phyloP scores from a whole-genome alignment of 2,888 invertebrate species.

The Trypoxylon attenuatum region DNA sequence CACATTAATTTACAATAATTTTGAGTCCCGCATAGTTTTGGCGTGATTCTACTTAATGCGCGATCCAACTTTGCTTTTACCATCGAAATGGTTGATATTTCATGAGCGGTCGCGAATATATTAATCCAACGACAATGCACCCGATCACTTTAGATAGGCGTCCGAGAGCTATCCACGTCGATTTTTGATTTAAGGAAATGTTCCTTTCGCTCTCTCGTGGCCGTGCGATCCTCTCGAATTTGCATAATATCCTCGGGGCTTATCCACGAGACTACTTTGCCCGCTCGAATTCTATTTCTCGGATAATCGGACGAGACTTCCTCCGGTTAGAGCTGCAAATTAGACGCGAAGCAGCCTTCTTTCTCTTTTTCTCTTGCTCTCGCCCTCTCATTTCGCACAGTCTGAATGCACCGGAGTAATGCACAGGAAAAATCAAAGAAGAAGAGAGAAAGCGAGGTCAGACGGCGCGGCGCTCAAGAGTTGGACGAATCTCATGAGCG shows the following conservation, averaged over 20 bases:
- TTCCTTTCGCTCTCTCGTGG: too few relatives aligned
- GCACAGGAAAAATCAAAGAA: too few relatives aligned
- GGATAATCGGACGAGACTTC: too few relatives aligned
- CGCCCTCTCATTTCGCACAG: too few relatives aligned
- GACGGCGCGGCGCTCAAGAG: too few relatives aligned
- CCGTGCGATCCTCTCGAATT: background rate
- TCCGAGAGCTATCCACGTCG: background rate
- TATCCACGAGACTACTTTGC: background rate
- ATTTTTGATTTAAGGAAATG: background rate
- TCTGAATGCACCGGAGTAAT: too few relatives aligned
- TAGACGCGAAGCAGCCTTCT: background rate
- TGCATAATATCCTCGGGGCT: background rate
- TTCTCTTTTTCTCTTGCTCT: background rate
- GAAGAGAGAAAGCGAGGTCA: constrained; percentile 27
- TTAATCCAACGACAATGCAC: constrained; percentile 21
- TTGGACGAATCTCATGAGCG: constrained; percentile 23
- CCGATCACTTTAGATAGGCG: constrained; percentile 1
- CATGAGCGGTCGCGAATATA: constrained; percentile 28
- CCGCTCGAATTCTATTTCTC: background rate
- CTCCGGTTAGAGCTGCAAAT: background rate
- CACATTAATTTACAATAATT: constrained; percentile 55
- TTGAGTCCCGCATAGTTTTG: constrained; percentile 42
- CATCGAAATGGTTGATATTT: constrained; percentile 37
- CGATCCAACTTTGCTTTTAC: constrained; percentile 24
- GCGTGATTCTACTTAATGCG: constrained; percentile 42